Percentiles rank a stretch among this genome's conserved stretches.
These are phyloP conservation scores for Fregata magnificens DNA, from an alignment of 2,113 vertebrate species.

Conservation along the genomic window DNA sequence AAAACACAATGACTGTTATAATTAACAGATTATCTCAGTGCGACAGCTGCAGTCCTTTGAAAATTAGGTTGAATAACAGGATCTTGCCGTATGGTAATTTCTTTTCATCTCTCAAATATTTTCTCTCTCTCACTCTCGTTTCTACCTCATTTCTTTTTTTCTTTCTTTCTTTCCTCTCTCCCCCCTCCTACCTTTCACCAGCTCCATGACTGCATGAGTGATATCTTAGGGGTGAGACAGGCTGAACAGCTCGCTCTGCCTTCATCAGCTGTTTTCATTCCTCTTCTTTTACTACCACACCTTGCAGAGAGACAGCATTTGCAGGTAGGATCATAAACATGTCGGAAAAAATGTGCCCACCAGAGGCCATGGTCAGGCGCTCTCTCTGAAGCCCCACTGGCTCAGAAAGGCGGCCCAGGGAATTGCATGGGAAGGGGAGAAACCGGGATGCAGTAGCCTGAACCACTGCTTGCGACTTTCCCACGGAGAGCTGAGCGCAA, in stretches of 20 bases:
- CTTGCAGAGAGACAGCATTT: neutral
- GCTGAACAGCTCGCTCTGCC: neutral
- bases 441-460: neutral
- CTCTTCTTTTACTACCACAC: slow-evolving; percentile 24
- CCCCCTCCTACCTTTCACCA: slow-evolving; percentile 22
- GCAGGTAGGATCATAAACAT: neutral
- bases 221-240: neutral
- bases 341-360: neutral
- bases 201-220: slow-evolving; percentile 20
- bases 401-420: neutral
- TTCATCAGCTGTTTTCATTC: neutral
- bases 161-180: slow-evolving; percentile 16
- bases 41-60: slow-evolving; percentile 82
- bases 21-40: slow-evolving; percentile 85
- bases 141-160: slow-evolving; percentile 62
- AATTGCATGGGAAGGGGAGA: neutral
- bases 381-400: neutral
- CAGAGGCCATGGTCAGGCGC: neutral
- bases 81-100: slow-evolving; percentile 79
- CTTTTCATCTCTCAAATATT: slow-evolving; percentile 75
- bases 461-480: neutral
- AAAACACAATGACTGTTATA: slow-evolving; percentile 82
- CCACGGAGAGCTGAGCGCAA: neutral
- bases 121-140: slow-evolving; percentile 26
- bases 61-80: slow-evolving; percentile 84